Percentiles rank a stretch among this genome's conserved stretches.
These are phyloP conservation scores for Halictus ligatus DNA, from an alignment of 2,888 invertebrate genomes.

Conservation along the genomic window DNA sequence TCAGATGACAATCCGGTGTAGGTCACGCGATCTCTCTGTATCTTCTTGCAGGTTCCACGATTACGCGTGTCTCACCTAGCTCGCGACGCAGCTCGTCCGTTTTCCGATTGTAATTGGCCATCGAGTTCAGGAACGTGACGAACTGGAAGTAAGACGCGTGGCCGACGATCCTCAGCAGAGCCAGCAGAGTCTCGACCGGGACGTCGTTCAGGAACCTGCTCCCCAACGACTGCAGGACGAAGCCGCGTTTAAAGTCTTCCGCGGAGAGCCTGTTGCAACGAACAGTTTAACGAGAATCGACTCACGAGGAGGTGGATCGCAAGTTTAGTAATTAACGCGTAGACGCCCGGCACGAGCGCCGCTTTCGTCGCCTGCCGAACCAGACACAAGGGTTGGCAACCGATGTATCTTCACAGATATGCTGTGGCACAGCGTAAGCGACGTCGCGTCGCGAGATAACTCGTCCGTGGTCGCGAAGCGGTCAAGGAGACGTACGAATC, in stretches of 20 bases:
- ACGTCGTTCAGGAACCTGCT: conserved; percentile 72
- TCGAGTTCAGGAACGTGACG: conserved; percentile 76
- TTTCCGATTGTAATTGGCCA: conserved; percentile 60
- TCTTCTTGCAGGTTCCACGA: background rate
- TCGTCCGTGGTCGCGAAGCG: no score
- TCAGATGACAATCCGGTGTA: no score
- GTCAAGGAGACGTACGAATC: no score
- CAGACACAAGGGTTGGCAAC: background rate
- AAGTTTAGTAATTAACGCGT: conserved; percentile 3
- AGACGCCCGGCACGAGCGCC: background rate
- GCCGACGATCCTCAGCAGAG: conserved; percentile 72
- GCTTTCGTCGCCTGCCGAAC: background rate
- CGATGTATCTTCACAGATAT: background rate
- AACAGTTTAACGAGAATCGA: background rate
- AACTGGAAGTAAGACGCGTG: conserved; percentile 71
- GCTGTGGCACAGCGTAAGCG: no score
- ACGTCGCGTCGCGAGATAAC: no score
- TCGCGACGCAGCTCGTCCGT: conserved; percentile 46
- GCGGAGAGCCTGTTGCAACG: conserved; percentile 67
- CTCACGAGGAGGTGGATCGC: background rate
- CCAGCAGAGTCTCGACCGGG: conserved; percentile 59
- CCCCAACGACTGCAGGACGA: conserved; percentile 76
- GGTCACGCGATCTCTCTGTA: no score
- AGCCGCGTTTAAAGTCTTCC: conserved; percentile 74
- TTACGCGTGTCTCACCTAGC: conserved; percentile 22